Evolutionary conservation across 2,888 invertebrate genomes (phyloP), one percentile per base, ranked within the genome.

Genomic region (Embidobia sp.): DNA sequence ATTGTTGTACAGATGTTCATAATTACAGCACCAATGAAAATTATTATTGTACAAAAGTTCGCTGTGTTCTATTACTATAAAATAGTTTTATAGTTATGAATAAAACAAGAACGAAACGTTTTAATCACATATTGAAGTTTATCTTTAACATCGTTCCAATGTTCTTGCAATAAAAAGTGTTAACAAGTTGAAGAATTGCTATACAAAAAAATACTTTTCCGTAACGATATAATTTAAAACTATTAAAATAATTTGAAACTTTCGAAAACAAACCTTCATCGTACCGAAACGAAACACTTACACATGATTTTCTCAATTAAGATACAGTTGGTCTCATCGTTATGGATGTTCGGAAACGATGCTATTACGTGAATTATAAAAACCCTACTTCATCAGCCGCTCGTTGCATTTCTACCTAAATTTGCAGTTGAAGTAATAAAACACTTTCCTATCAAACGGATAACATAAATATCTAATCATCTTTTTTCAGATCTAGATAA

Each of bases 401-500:
- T n/a, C n/a, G n/a, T n/a, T n/a, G n/a, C n/a, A n/a, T 44, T 10
- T 33, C 31, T 18, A 61, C 42, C 48, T 59, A 59, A 53, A 59
- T 59, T 69, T 69, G 22, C 10, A 3, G 11, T 10, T 11, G 10
- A 13, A 7, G 33, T 69, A 51, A 61, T 70, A 51, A 70, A 61
- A 51, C 31, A 33, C 19, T 29, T 67, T 57, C 51, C 51, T 59
- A 69, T 69, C 59, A 51, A 67, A 59, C 19, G 63, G 19, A 55
- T 51, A 63, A 53, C 63, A 27, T 55, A 63, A 61, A 72, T 61
- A 72, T 72, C 70, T 63, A 70, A 70, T 69, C 70, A 44, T 29
- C 59, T 70, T 27, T 31, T 5, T 22, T 44, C 7, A 29, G 26
- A 70, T 72, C 70, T 51, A 72, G 70, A 72, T 72, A 63, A 72